Base-by-base conservation (phyloP, 2,113 vertebrate genomes). In the Pantherophis guttatus region DNA sequence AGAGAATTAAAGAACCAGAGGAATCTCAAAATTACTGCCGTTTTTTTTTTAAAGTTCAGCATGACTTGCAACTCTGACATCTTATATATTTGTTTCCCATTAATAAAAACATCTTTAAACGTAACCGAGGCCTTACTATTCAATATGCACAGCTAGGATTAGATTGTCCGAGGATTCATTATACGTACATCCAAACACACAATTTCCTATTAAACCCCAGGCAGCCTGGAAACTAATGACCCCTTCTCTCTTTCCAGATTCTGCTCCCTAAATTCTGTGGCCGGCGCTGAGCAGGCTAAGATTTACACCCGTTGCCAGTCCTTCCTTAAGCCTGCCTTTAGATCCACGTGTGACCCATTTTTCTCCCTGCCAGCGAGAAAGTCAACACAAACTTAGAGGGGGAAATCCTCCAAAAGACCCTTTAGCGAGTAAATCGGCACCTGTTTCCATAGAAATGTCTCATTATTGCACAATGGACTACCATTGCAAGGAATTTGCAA, bases 391-490 rank as follows among this genome's bases (percentile, higher is more conserved):
- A 94, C 86, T 85, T 59, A 50, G 8, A 39, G 23, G 48, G 57
- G 90, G 90, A 95, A 85, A 86, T 17, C 5, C 8, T 21, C 5
- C 26, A 15, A 33, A 95, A 24, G 86, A 52, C 59, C 94, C 93
- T 95, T 50, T 5, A 62, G 90, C 55, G 85, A 93, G 54, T 91
- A 89, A 92, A 94, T 93, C 94, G 94, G 94, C 90, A 91, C 90
- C 93, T 93, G 96, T 96, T 96, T 90, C 96, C 95, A 96, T 97
- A 95, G 96, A 48, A 96, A 97, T 96, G 90, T 90, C 89, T 94
- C 62, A 2, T 65, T 0, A 0, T 92, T 92, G 94, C 94, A 94
- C 92, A 90, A 58, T 90, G 33, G 86, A 93, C 57, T 21, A 33
- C 8, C 53, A 5, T 94, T 92, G 96, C 95, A 96, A 95, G 94